phyloP scores from a whole-genome alignment of 2,888 invertebrate genomes.

The Thecocarcelia acutangulata region DNA sequence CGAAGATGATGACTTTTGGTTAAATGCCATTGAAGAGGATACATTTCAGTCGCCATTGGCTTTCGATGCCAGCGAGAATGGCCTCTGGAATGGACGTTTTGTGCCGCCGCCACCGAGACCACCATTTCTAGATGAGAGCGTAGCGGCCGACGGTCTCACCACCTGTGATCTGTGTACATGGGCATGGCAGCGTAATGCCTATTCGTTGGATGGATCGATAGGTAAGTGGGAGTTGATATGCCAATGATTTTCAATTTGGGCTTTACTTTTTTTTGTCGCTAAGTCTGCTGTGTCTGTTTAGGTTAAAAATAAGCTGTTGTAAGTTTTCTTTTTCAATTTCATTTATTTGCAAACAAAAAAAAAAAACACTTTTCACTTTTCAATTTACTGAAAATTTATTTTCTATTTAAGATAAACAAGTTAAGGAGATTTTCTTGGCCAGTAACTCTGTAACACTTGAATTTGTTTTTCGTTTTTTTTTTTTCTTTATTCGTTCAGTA shows the following conservation, averaged over 20 bases:
- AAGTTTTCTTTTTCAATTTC: conserved; percentile 21
- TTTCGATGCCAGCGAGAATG: conserved; percentile 81
- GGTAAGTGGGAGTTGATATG: conserved; percentile 81
- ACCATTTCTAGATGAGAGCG: conserved; percentile 85
- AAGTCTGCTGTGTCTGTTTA: too few species aligned
- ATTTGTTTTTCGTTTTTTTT: neutral
- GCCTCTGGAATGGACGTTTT: conserved; percentile 82
- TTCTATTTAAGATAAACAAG: conserved; percentile 32
- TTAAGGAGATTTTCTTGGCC: conserved; percentile 21
- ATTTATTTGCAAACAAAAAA: conserved; percentile 3
- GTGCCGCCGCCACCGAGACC: conserved; percentile 87
- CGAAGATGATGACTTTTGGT: conserved; percentile 81
- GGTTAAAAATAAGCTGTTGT: neutral
- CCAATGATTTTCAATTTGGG: conserved; percentile 3
- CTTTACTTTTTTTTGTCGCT: conserved; percentile 12
- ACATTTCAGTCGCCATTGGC: conserved; percentile 81
- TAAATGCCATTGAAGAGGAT: conserved; percentile 81
- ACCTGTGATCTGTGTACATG: conserved; percentile 89
- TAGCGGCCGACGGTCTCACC: conserved; percentile 86
- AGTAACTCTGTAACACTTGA: conserved; percentile 19
- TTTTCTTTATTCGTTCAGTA: neutral
- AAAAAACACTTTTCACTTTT: conserved; percentile 60
- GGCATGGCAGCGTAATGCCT: conserved; percentile 86
- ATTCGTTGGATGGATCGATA: conserved; percentile 84
- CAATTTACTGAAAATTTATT: conserved; percentile 58